Conservation (phyloP, 2,113 vertebrate species). For the Rissa tridactyla region DNA sequence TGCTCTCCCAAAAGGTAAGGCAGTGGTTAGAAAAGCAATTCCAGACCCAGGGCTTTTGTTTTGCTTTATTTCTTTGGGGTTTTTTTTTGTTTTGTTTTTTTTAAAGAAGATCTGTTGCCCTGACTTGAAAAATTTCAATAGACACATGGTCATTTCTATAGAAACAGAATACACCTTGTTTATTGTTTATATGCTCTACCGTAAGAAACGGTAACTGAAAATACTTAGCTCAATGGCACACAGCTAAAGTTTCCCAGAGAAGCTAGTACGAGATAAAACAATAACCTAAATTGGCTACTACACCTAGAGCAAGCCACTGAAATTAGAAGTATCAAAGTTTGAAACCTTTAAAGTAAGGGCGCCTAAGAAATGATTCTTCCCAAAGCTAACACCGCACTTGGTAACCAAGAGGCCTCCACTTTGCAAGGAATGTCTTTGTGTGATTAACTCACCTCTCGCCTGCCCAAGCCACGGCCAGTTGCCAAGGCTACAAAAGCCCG, state of each 20-base stretch:
- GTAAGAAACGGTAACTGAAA: background rate
- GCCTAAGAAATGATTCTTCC: background rate
- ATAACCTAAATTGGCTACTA: background rate
- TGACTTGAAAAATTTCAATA: background rate
- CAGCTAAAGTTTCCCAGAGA: background rate
- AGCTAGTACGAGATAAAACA: background rate
- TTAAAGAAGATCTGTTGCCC: background rate
- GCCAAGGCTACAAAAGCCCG: background rate
- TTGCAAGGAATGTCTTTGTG: background rate
- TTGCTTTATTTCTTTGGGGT: background rate
- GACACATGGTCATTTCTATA: background rate
- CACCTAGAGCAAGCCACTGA: background rate
- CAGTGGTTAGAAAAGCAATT: background rate
- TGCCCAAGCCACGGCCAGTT: background rate
- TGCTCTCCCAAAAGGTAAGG: background rate
- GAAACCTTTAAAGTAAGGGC: background rate
- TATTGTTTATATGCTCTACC: background rate
- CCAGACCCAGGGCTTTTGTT: background rate
- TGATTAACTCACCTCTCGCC: background rate
- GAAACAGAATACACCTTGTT: background rate
- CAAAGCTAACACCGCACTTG: background rate
- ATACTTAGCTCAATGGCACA: background rate
- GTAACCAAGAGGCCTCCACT: background rate
- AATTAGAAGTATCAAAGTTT: background rate
- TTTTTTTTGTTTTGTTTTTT: background rate